Evolutionary conservation across 2,797 vertebrate species (phyloP).

Genomic region (Rhynchonycteris naso): DNA sequence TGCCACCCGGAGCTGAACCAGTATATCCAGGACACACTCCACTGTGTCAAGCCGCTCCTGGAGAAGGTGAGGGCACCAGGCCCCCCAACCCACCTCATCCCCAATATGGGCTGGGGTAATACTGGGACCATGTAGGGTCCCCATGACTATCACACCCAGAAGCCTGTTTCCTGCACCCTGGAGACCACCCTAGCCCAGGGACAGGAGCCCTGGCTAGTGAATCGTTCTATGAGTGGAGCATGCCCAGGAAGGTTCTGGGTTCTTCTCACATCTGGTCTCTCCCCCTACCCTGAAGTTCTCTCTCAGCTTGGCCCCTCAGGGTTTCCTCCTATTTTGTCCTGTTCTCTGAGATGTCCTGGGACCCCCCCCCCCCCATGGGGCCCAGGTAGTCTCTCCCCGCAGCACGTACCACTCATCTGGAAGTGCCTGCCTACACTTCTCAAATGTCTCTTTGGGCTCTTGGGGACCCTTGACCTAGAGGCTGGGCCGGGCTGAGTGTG

Average conservation of each 20-base stretch:
- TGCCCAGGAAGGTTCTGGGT: not conserved
- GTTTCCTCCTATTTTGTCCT: not conserved
- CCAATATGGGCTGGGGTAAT: not conserved
- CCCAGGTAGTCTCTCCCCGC: not conserved
- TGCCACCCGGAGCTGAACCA: slow-evolving; percentile 97
- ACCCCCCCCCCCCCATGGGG: not conserved
- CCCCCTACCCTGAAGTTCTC: not conserved
- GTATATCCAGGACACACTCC: slow-evolving; percentile 97
- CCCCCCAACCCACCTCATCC: not conserved
- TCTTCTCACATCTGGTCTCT: not conserved
- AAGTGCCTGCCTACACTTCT: not conserved
- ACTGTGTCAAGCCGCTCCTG: slow-evolving; percentile 96
- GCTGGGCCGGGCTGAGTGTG: not conserved
- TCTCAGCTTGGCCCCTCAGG: not conserved
- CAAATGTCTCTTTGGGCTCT: not conserved
- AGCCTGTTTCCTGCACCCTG: not conserved
- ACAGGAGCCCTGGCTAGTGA: not conserved
- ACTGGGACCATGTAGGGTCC: not conserved
- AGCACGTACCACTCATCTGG: not conserved
- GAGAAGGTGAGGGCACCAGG: slow-evolving; percentile 90
- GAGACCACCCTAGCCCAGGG: not conserved
- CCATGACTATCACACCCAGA: not conserved
- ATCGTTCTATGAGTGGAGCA: not conserved
- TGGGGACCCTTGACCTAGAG: not conserved
- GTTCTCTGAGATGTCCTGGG: not conserved